Conservation (phyloP, 1,140 invertebrate genomes). For the Reticulitermes speratus region DNA sequence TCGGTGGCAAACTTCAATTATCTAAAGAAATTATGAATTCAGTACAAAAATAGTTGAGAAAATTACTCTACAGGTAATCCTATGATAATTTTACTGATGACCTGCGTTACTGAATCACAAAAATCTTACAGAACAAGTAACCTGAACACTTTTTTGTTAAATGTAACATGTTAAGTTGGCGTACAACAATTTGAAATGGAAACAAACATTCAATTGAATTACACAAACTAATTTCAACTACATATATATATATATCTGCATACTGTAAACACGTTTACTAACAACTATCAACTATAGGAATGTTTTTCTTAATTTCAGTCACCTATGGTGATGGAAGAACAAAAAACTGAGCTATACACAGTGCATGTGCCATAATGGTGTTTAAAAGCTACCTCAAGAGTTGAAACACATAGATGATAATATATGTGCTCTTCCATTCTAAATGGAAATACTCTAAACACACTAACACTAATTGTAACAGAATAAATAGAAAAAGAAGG, state of each 20-base stretch:
- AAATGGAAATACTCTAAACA: not conserved
- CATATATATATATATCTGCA: not conserved
- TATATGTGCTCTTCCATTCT: not conserved
- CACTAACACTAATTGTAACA: not conserved
- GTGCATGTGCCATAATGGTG: not conserved
- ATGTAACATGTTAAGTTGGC: no score
- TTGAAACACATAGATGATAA: not conserved
- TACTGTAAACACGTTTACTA: not conserved
- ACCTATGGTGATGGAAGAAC: not conserved
- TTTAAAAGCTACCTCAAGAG: no score
- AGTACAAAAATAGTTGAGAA: no score
- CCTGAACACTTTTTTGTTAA: no score
- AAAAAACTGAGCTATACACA: not conserved
- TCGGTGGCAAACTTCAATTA: no score
- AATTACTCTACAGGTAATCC: no score
- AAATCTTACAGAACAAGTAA: no score
- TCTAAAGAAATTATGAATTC: no score
- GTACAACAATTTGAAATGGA: not conserved
- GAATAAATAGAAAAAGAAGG: conserved; percentile 17
- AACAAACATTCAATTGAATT: not conserved
- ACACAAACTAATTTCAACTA: not conserved
- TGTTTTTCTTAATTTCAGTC: not conserved
- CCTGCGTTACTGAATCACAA: no score
- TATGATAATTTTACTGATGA: no score
- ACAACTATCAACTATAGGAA: not conserved